Evolutionary conservation across 2,888 invertebrate genomes (phyloP).

Genomic region (Pristionchus fissidentatus): DNA sequence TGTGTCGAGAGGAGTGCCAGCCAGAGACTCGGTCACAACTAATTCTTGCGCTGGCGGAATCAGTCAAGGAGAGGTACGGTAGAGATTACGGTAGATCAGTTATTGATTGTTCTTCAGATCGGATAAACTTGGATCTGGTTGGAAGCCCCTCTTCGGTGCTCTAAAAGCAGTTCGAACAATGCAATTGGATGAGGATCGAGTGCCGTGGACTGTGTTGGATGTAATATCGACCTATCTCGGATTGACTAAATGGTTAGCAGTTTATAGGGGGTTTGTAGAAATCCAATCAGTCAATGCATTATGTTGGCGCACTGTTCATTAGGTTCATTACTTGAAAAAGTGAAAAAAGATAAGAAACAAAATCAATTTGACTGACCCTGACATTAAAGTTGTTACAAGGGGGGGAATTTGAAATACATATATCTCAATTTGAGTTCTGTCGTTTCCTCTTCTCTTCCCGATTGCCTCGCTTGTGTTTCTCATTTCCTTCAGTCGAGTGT

Average conservation of each 20-base stretch:
- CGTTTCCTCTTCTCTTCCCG: slow-evolving; percentile 63
- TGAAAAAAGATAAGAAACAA: neutral
- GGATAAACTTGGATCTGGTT: slow-evolving; percentile 93
- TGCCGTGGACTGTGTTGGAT: slow-evolving; percentile 80
- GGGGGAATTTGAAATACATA: no score
- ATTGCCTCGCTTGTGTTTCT: slow-evolving; percentile 66
- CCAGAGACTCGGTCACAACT: slow-evolving; percentile 92
- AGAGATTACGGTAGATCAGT: no score
- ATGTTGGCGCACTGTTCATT: no score
- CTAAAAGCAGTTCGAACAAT: slow-evolving; percentile 82
- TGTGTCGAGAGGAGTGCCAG: slow-evolving; percentile 93
- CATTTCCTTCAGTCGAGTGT: slow-evolving; percentile 66
- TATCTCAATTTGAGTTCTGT: slow-evolving; percentile 53
- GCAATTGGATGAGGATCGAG: slow-evolving; percentile 55
- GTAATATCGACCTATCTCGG: slow-evolving; percentile 93
- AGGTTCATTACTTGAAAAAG: no score
- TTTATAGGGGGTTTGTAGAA: no score
- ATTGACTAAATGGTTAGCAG: slow-evolving; percentile 90
- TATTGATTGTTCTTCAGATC: slow-evolving; percentile 74
- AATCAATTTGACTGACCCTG: no score
- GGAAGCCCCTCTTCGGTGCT: slow-evolving; percentile 95
- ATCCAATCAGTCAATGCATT: no score
- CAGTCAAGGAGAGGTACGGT: slow-evolving; percentile 80
- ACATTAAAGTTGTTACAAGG: no score
- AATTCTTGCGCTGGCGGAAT: slow-evolving; percentile 93